phyloP scores from a whole-genome alignment of 2,797 vertebrate species.

The Cyclura pinguis region DNA sequence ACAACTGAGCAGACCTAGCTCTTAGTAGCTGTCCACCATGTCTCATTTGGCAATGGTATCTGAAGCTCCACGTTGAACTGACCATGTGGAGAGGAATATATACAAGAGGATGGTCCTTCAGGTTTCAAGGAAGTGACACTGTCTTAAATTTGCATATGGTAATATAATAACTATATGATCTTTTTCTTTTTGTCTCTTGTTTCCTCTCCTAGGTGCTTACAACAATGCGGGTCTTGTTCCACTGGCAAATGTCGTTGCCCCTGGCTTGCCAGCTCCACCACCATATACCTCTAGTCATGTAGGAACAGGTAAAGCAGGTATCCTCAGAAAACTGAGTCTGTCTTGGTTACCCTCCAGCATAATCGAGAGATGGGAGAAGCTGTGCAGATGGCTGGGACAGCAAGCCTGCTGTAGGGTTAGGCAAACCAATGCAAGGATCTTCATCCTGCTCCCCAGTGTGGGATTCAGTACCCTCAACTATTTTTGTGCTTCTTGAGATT shows the following conservation, averaged over 20 bases:
- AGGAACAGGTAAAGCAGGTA: slow-evolving; percentile 77
- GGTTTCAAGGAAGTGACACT: slow-evolving; percentile 2
- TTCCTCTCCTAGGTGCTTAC: slow-evolving; percentile 89
- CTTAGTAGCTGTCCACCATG: neutral
- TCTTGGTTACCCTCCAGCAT: neutral
- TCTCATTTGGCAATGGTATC: neutral
- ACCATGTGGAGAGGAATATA: neutral
- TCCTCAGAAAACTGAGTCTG: slow-evolving; percentile 22
- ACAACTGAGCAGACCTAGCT: neutral
- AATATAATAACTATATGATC: neutral
- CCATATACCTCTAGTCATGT: slow-evolving; percentile 87
- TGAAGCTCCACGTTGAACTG: too few relatives aligned
- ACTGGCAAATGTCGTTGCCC: slow-evolving; percentile 90
- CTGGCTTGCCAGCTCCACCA: slow-evolving; percentile 89
- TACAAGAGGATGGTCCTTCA: neutral
- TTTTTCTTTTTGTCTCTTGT: neutral
- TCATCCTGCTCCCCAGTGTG: too few relatives aligned
- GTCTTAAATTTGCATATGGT: neutral
- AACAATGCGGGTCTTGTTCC: slow-evolving; percentile 96
- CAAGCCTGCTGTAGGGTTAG: neutral
- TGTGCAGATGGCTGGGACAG: neutral
- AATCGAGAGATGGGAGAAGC: neutral
- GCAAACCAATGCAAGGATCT: neutral
- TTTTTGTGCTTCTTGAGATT: too few relatives aligned
- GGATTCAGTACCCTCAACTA: too few relatives aligned